These are phyloP conservation scores for Melipona quadrifasciata DNA, from an alignment of 1,140 invertebrate species.

Conservation along the genomic window DNA sequence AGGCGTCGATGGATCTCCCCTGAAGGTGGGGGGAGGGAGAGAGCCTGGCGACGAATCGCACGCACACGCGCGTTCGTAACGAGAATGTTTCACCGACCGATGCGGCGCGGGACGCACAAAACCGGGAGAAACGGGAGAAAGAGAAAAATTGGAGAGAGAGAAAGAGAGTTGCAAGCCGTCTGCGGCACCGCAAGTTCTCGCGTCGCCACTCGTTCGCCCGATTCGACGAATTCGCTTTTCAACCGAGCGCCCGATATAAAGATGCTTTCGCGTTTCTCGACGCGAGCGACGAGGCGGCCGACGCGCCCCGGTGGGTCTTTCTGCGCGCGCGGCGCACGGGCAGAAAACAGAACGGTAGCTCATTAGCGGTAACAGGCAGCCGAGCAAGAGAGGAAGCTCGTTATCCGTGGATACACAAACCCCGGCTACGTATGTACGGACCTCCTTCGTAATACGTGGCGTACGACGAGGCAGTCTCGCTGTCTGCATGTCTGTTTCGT, in stretches of 20 bases:
- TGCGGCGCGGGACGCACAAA: neutral
- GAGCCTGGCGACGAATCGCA: neutral
- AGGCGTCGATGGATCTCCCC: neutral
- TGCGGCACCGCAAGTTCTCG: neutral
- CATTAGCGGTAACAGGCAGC: constrained; percentile 79
- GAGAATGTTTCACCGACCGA: neutral
- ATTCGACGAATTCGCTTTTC: constrained; percentile 50
- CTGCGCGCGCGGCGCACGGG: constrained; percentile 48
- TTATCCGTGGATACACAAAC: constrained; percentile 79
- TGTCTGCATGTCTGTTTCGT: constrained; percentile 37
- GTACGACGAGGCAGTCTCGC: constrained; percentile 5
- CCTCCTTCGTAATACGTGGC: constrained; percentile 57
- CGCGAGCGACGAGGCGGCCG: neutral
- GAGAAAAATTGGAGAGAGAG: too few species aligned
- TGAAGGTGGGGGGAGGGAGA: neutral
- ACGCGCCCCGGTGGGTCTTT: constrained; percentile 16
- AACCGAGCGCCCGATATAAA: constrained; percentile 51
- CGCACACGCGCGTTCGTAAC: constrained; percentile 9
- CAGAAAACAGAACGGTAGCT: constrained; percentile 78
- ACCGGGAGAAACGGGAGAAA: too few species aligned
- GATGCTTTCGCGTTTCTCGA: constrained; percentile 2
- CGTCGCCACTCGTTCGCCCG: too few species aligned
- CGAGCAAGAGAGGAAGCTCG: constrained; percentile 78
- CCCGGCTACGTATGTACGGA: constrained; percentile 53
- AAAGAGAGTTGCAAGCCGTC: neutral